Base-by-base conservation (phyloP, 2,888 invertebrate species). In the Argyra leucocephala region DNA sequence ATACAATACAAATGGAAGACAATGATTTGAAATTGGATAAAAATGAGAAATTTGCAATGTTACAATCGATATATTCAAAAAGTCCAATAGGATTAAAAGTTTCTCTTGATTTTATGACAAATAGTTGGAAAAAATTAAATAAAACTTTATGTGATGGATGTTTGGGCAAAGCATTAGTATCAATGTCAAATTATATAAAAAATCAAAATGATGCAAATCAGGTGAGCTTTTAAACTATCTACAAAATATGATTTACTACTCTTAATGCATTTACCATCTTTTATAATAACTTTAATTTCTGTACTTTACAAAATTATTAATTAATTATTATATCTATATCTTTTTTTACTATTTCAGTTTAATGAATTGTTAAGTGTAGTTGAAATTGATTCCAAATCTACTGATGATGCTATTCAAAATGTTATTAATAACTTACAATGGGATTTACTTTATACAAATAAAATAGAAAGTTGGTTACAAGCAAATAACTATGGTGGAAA, bases 381-480 rank as follows among this genome's bases (percentile, higher is more conserved):
- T 12, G 5, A 23, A n/a, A 61, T 61, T 2, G 9, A 24, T 21
- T 18, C 21, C 1, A 18, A 61, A 10, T 1, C n/a, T 7, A 21
- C 24, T 5, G 3, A 26, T 21, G 18, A 61, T 10, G 18, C 24
- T 31, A 21, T 9, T 6, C 5, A 31, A 26, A 61, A 61, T 61
- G 9, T 61, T 10, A 61, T 61, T n/a, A 61, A 61, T 18, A n/a
- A 24, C 9, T 31, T 26, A 12, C 22, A 61, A 31, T 61, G 61
- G 61, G 9, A 31, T 61, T 6, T 18, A 1, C 6, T 24, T 0
- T 31, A 61, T 21, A 26, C 7, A 9, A n/a, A 31, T 1, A 61
- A 10, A 6, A 10, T 61, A 2, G 1, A 9, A n/a, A 7, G 3
- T 1, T 61, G 26, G 26, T 31, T 61, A n/a, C n/a, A n/a, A n/a